phyloP scores from a whole-genome alignment of 2,888 invertebrate genomes.

The Tenthredo distinguenda region DNA sequence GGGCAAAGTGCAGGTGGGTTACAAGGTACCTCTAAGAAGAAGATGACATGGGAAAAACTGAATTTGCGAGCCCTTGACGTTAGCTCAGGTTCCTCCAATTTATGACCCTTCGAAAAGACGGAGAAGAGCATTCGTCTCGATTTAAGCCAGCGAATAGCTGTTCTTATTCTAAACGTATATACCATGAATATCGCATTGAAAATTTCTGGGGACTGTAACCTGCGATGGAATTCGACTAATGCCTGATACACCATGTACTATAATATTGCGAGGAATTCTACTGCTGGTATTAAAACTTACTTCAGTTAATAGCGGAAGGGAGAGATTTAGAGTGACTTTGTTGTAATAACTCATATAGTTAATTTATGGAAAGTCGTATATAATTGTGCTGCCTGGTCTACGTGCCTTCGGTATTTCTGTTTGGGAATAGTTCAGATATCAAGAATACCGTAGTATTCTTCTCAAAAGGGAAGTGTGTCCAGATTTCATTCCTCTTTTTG shows the following conservation, averaged over 20 bases:
- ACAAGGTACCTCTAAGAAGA: constrained; percentile 8
- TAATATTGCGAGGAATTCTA: not conserved
- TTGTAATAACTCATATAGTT: not conserved
- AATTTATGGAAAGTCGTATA: constrained; percentile 1
- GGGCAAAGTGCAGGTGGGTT: constrained; percentile 23
- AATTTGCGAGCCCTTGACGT: constrained; percentile 12
- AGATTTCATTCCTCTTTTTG: not conserved
- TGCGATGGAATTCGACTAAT: not conserved
- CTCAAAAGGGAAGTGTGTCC: not conserved
- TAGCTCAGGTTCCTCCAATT: not conserved
- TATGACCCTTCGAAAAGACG: not conserved
- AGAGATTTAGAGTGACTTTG: not conserved
- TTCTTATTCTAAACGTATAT: not conserved
- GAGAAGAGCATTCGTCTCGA: constrained; percentile 1
- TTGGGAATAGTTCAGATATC: not conserved
- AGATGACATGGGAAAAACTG: not conserved
- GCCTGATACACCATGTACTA: not conserved
- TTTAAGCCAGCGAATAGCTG: not conserved
- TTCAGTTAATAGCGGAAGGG: not conserved
- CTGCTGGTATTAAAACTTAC: not conserved
- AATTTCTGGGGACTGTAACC: not conserved
- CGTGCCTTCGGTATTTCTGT: not conserved
- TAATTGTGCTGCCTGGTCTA: not conserved
- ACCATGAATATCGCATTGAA: not conserved
- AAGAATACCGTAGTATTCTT: not conserved